These are phyloP conservation scores for Cryptus armator DNA, from an alignment of 2,888 invertebrate species.

Conservation along the genomic window DNA sequence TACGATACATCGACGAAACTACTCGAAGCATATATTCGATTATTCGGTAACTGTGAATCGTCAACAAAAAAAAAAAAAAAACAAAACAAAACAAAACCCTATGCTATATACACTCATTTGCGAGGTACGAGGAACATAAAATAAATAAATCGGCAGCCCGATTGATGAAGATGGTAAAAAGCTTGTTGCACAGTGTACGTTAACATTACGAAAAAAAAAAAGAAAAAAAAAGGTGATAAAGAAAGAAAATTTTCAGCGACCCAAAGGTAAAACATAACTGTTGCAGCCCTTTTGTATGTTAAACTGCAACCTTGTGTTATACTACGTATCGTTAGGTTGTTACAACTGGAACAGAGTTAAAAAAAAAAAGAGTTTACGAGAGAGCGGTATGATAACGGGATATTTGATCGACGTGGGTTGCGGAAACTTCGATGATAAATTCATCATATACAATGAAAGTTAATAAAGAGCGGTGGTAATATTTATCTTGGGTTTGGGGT, in stretches of 20 bases:
- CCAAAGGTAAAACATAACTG: slow-evolving; percentile 64
- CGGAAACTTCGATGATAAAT: slow-evolving; percentile 44
- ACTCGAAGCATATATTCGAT: slow-evolving; percentile 10
- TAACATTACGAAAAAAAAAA: slow-evolving; percentile 47
- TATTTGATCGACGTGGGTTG: slow-evolving; percentile 50
- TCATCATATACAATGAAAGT: slow-evolving; percentile 48
- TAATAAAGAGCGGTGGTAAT: slow-evolving; percentile 48
- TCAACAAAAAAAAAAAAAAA: not conserved
- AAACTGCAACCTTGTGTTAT: slow-evolving; percentile 83
- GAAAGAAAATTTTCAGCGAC: slow-evolving; percentile 30
- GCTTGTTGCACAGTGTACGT: slow-evolving; percentile 9
- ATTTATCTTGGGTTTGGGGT: slow-evolving; percentile 48
- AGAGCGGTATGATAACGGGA: slow-evolving; percentile 42
- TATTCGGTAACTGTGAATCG: slow-evolving; percentile 7
- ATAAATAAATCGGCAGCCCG: slow-evolving; percentile 32
- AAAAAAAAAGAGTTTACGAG: slow-evolving; percentile 51
- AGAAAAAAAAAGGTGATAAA: slow-evolving; percentile 62
- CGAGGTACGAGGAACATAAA: slow-evolving; percentile 64
- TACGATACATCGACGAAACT: slow-evolving; percentile 23
- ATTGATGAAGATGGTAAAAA: slow-evolving; percentile 37
- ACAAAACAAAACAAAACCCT: not conserved
- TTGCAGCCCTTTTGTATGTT: slow-evolving; percentile 85
- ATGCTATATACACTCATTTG: slow-evolving; percentile 11
- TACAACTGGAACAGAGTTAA: slow-evolving; percentile 55
- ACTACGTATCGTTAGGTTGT: slow-evolving; percentile 69